phyloP scores from a whole-genome alignment of 2,888 invertebrate genomes.

The Calameuta pallipes region DNA sequence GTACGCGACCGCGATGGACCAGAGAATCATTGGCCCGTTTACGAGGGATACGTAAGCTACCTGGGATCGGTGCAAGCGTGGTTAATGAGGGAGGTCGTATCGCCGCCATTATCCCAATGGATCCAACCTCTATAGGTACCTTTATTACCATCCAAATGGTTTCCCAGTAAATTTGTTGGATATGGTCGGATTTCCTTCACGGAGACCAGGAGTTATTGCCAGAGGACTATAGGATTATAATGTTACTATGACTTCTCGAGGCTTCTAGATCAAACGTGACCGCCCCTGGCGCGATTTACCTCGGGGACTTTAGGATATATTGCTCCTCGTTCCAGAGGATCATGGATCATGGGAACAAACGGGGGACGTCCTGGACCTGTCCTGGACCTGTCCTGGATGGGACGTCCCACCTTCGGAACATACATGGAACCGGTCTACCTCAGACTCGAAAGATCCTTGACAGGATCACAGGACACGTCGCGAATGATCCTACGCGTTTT shows the following conservation, averaged over 20 bases:
- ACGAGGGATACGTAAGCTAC: neutral
- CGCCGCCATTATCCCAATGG: neutral
- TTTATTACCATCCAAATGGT: constrained; percentile 1
- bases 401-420: neutral
- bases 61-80: neutral
- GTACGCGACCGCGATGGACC: neutral
- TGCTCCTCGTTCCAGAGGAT: neutral
- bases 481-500: neutral
- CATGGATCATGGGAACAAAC: neutral
- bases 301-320: neutral
- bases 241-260: neutral
- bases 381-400: too few relatives aligned
- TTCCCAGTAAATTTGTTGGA: neutral
- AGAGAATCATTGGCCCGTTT: neutral
- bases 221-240: neutral
- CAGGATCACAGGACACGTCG: neutral
- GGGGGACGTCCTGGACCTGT: neutral
- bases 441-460: neutral
- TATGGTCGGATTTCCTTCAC: neutral
- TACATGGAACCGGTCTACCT: too few relatives aligned
- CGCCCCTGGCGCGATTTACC: neutral
- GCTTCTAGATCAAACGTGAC: neutral
- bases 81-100: neutral
- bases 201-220: neutral
- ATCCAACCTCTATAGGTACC: neutral